A percentile compares a stretch with the other conserved stretches of the same genome.
Conservation (phyloP, 2,113 vertebrate species). For the Anolis carolinensis region DNA sequence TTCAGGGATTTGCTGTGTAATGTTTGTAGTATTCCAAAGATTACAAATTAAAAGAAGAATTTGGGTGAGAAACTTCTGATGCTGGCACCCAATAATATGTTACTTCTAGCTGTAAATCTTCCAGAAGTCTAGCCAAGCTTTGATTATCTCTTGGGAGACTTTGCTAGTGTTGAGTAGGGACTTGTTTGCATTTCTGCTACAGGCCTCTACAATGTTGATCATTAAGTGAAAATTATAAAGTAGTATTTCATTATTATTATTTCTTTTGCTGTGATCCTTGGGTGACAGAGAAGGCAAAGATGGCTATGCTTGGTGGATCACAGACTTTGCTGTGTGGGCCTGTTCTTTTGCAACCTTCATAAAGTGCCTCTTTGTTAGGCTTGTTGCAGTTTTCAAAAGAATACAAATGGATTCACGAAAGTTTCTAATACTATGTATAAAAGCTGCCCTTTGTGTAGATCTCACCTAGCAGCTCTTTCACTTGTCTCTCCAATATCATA, state of each 20-base stretch:
- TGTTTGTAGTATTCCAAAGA: background rate
- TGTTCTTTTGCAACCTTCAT: background rate
- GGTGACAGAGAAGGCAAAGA: background rate
- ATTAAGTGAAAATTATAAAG: background rate
- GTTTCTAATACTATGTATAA: background rate
- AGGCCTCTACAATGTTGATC: background rate
- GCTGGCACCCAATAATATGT: background rate
- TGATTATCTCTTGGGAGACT: background rate
- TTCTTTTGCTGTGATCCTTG: background rate
- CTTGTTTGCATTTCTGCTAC: background rate
- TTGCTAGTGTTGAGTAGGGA: background rate
- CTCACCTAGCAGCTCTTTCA: background rate
- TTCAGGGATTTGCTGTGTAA: background rate
- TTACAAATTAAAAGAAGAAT: background rate
- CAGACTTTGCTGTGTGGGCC: background rate
- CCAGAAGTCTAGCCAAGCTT: background rate
- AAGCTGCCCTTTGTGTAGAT: background rate
- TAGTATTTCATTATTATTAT: background rate
- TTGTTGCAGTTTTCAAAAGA: background rate
- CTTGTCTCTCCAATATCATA: background rate
- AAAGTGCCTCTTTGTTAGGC: slow-evolving; percentile 5
- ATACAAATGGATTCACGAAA: background rate
- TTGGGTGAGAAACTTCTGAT: background rate
- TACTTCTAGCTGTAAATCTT: slow-evolving; percentile 28
- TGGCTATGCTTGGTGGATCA: background rate